Base-by-base conservation (phyloP, 2,113 vertebrate genomes). In the Albula glossodonta region DNA sequence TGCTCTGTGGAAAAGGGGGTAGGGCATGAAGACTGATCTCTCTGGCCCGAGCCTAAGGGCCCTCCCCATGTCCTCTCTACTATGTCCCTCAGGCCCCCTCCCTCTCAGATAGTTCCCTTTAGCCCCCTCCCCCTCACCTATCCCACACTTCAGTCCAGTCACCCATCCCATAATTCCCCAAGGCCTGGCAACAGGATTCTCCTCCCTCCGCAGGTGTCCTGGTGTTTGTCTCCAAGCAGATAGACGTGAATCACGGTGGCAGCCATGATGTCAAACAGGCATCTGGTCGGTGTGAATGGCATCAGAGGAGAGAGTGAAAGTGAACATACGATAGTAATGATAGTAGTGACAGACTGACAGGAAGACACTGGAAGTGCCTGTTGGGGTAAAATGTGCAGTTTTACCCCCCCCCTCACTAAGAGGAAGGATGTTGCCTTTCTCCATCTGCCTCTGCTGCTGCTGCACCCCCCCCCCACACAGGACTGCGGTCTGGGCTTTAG, bases 241-340 rank as follows among this genome's bases (percentile, higher is more conserved):
- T 8, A 49, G 51, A n/a, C 25, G 22, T 84, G 50, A 2, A 41
- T 51, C 53, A 52, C 80, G 60, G 57, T 83, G 81, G 82, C 60
- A 78, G 83, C 74, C 77, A 70, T 56, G 11, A 11, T 82, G 87
- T 85, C 81, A 90, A 90, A 89, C 83, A 90, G 88, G 81, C 83
- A 86, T 86, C 87, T 86, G 88, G 31, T 87, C 10, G 51, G 49
- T 60, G 22, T 74, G 83, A 48, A 51, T 25, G 63, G 82, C 50
- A 11, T 84, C 66, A 6, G 60, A 19, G 49, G 66, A 12, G 22
- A 8, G 63, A 10, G 49, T n/a, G 63, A 11, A 8, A 51, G 66
- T 84, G 15, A 9, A 60, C 74, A 57, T 41, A 4, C 19, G 19
- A 22, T n/a, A n/a, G 90, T 91, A 91, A 92, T 92, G 91, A 91